phyloP scores from a whole-genome alignment of 2,888 invertebrate species.

The Eueremaeus valkanovi region DNA sequence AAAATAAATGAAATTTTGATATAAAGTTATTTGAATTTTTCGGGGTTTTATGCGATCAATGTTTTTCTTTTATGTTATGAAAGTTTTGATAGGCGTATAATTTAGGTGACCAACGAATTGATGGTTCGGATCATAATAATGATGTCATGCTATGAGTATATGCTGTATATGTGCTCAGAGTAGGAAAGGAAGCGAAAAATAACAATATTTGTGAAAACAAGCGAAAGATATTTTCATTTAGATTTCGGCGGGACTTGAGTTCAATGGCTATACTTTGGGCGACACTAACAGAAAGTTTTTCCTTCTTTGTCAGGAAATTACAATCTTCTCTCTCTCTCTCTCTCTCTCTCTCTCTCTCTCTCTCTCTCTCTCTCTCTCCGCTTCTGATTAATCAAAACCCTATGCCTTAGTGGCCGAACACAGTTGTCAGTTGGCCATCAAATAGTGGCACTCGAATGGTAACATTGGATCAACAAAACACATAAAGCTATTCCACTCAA shows the following conservation, averaged over 20 bases:
- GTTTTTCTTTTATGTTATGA: no score
- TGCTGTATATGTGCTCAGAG: not conserved
- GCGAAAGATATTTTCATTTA: conserved; percentile 9
- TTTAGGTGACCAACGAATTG: not conserved
- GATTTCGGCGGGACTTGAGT: not conserved
- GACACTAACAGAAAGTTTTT: not conserved
- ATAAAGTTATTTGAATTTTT: no score
- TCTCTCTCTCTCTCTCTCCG: no score
- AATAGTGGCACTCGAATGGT: not conserved
- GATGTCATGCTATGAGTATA: not conserved
- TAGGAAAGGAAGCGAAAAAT: not conserved
- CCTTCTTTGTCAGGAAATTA: conserved; percentile 14
- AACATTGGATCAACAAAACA: not conserved
- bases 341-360: no score
- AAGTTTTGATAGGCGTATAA: not conserved
- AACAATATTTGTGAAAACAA: not conserved
- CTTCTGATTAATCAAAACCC: conserved; percentile 30
- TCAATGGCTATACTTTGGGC: not conserved
- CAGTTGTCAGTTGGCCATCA: not conserved
- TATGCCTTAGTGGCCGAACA: not conserved
- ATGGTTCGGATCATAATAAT: conserved; percentile 4
- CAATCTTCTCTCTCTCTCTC: no score
- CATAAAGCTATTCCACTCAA: not conserved
- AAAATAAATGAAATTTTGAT: no score
- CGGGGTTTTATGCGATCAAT: no score